Percentiles rank a stretch among this genome's conserved stretches.
phyloP scores from a whole-genome alignment of 2,888 invertebrate species.

The Drosophila neotestacea region DNA sequence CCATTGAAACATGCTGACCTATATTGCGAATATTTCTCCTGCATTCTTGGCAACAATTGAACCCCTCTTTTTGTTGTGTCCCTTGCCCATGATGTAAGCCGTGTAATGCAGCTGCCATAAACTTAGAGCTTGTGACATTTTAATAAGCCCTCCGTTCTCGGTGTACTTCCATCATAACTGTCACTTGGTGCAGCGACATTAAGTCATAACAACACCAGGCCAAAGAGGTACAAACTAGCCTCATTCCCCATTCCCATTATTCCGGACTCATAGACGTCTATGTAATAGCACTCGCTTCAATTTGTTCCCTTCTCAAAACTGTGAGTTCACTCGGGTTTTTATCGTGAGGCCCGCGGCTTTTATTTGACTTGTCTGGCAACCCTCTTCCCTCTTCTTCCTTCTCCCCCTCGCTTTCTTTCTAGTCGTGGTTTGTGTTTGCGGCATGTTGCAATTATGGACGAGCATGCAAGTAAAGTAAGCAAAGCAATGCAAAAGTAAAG shows the following conservation, averaged over 20 bases:
- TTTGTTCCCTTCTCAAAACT: conserved; percentile 39
- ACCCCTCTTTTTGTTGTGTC: not conserved
- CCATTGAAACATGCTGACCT: conserved; percentile 13
- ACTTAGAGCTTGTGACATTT: conserved; percentile 83
- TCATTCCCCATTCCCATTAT: not conserved
- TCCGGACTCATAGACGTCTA: not conserved
- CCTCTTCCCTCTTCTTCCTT: conserved; percentile 1
- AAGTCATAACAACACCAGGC: conserved; percentile 73
- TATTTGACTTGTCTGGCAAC: conserved; percentile 72
- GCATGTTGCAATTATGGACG: conserved; percentile 79
- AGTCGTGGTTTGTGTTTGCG: conserved; percentile 60
- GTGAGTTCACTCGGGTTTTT: conserved; percentile 47
- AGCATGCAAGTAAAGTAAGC: conserved; percentile 67
- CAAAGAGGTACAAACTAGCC: conserved; percentile 19
- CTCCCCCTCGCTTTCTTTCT: not conserved
- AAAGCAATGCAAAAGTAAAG: conserved; percentile 23
- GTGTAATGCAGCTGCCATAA: conserved; percentile 82
- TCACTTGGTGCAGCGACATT: conserved; percentile 72
- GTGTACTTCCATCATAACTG: conserved; percentile 69
- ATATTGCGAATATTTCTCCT: not conserved
- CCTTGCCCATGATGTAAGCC: not conserved
- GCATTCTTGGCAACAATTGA: conserved; percentile 17
- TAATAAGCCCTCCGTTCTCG: conserved; percentile 74
- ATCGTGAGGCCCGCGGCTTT: conserved; percentile 64
- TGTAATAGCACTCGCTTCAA: conserved; percentile 44